phyloP scores from a whole-genome alignment of 1,140 invertebrate species.

The Calycopis cecrops region DNA sequence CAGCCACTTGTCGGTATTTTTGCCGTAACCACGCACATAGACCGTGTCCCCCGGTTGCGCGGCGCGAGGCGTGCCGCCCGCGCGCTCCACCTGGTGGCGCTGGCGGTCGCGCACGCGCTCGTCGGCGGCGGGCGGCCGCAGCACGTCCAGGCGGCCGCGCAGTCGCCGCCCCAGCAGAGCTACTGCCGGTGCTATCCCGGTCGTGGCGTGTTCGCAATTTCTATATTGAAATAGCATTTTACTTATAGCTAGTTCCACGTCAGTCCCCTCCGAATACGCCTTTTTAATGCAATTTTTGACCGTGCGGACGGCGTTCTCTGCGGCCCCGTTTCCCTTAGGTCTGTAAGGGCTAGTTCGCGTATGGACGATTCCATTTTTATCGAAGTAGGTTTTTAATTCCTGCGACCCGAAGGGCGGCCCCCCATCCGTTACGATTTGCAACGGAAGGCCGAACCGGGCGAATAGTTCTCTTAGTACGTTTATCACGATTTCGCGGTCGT shows the following conservation, averaged over 20 bases:
- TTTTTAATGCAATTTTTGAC: conserved; percentile 48
- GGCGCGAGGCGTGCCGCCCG: conserved; percentile 1
- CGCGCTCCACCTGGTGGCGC: conserved; percentile 9
- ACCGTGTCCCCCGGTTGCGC: no score
- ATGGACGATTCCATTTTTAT: conserved; percentile 18
- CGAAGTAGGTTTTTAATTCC: conserved; percentile 36
- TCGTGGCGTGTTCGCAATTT: conserved; percentile 33
- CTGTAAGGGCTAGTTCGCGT: conserved; percentile 17
- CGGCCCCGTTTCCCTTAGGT: conserved; percentile 29
- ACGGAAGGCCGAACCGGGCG: conserved; percentile 39
- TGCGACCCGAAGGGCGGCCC: conserved; percentile 35
- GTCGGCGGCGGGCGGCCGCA: conserved; percentile 21
- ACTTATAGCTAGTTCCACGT: conserved; percentile 19
- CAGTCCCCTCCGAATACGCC: conserved; percentile 16
- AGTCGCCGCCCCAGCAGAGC: conserved; percentile 27
- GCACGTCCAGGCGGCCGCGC: conserved; percentile 28
- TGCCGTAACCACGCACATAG: no score
- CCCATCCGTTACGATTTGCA: conserved; percentile 39
- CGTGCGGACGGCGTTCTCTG: conserved; percentile 47
- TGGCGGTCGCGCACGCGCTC: conserved; percentile 17
- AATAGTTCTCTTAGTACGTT: conserved; percentile 24
- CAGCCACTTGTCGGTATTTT: not conserved
- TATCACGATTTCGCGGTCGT: conserved; percentile 23
- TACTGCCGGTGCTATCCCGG: conserved; percentile 27
- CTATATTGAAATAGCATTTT: conserved; percentile 36